Conservation (phyloP, 2,888 invertebrate species). For the Tinea pellionella region DNA sequence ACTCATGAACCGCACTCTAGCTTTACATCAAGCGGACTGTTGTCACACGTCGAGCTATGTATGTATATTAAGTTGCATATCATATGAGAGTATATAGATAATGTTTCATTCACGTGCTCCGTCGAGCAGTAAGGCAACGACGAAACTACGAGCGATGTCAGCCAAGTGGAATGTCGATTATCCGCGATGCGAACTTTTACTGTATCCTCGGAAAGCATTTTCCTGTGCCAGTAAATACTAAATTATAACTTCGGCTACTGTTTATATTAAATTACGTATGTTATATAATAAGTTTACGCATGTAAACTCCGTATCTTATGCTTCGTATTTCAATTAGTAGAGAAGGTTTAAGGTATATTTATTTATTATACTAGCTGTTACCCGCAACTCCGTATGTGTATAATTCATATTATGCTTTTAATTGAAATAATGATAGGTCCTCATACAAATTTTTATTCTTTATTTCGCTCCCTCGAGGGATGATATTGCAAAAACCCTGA, state of each 20-base stretch:
- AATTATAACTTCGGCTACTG: neutral
- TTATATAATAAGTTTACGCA: neutral
- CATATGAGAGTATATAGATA: neutral
- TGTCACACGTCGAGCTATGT: no score
- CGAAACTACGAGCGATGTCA: neutral
- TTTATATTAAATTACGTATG: neutral
- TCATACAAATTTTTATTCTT: no score
- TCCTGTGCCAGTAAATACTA: neutral
- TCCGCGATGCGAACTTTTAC: neutral
- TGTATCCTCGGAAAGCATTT: neutral
- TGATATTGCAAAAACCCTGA: no score
- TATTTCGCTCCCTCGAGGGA: no score
- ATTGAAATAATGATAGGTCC: no score
- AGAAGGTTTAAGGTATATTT: no score
- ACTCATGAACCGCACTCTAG: no score
- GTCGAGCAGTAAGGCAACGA: neutral
- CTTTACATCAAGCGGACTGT: no score
- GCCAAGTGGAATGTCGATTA: constrained; percentile 7
- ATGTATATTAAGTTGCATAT: neutral
- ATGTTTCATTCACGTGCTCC: constrained; percentile 4
- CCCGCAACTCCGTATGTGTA: no score
- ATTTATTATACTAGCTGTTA: no score
- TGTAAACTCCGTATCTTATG: neutral
- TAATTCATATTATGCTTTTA: no score
- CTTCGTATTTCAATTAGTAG: no score